Base-by-base conservation (phyloP, 2,113 vertebrate genomes). In the Penelope pileata region DNA sequence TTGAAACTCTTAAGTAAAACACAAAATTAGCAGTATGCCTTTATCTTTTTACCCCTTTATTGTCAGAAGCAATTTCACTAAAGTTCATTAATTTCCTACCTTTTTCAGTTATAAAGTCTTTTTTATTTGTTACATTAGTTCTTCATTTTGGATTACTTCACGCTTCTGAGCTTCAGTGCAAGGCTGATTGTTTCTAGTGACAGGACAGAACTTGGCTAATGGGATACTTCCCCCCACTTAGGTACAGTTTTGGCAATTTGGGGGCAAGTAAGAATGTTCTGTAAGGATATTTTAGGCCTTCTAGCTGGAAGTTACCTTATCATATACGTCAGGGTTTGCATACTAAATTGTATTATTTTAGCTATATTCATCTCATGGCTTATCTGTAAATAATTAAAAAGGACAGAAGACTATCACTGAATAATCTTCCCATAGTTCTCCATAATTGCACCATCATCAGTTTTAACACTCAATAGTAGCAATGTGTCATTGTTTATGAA, bases 371-470 rank as follows among this genome's bases (percentile, higher is more conserved):
- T 91, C 15, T 50, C 45, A 67, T 85, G 51, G 53, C 58, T 91
- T 87, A 75, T 91, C 93, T 84, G 38, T 86, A 81, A 91, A 89
- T 77, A 93, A 89, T 87, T 96, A 53, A 94, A 91, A 80, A 83
- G 63, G 81, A 74, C 53, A 68, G 40, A 47, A 74, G 38, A 51
- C 32, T 53, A 5, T 67, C 95, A 89, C 27, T 63, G 30, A 91
- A 58, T 56, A 16, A 47, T 80, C 53, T 79, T 54, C 32, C 34
- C 43, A 29, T 81, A 34, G 53, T 86, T 90, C 42, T 86, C 70
- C 23, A 12, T 86, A 94, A 76, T 47, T 58, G 47, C 36, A n/a
- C 30, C 9, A 34, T 91, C 69, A 70, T 43, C 7, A 2, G 40
- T 69, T 92, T 8, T 42, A 82, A 27, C 59, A 62, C 10, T 78